Evolutionary conservation across 2,113 vertebrate species (phyloP), one percentile per base, ranked within the genome.

Genomic region (Varanus komodoensis): DNA sequence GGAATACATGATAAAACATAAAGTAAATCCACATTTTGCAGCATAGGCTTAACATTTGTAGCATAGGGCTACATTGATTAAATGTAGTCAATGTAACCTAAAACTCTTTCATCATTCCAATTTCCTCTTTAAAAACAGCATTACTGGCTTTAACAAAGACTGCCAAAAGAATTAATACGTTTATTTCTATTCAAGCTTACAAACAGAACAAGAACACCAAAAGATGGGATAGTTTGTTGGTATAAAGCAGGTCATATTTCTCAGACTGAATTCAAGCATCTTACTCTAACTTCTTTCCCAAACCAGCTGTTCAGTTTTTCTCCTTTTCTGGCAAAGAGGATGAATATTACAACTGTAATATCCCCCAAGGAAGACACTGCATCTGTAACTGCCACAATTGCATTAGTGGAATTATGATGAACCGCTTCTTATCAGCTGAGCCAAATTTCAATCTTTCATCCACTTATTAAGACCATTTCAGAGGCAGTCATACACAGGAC

Each of bases 151-250:
- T 52, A 69, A 94, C 92, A 94, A 69, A 4, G 73, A 2, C 29
- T 29, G 6, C 17, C 44, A 89, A 91, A 94, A 93, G 87, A 90
- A 89, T 92, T 90, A 92, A 32, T 91, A 89, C 3, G 32, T 91
- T 89, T 81, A 84, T 91, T 82, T 78, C 84, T 14, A 25, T 3
- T 85, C 78, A 79, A 77, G 75, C 52, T 88, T 38, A 87, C 67
- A 92, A 94, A 90, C 87, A 38, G 4, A 2, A 44, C 12, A 54
- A 93, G 89, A 69, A 87, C 75, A 86, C 94, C 94, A 95, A 96
- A 86, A 89, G 78, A 89, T 6, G 77, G 32, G 67, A n/a, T 84
- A 5, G 44, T 91, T 94, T 95, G 52, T 87, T 86, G 90, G 83
- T 88, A 52, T 74, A 88, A n/a, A 75, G 85, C 94, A 91, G 90